These are phyloP conservation scores for Agrochola lota DNA, from an alignment of 2,888 invertebrate genomes.

Conservation along the genomic window DNA sequence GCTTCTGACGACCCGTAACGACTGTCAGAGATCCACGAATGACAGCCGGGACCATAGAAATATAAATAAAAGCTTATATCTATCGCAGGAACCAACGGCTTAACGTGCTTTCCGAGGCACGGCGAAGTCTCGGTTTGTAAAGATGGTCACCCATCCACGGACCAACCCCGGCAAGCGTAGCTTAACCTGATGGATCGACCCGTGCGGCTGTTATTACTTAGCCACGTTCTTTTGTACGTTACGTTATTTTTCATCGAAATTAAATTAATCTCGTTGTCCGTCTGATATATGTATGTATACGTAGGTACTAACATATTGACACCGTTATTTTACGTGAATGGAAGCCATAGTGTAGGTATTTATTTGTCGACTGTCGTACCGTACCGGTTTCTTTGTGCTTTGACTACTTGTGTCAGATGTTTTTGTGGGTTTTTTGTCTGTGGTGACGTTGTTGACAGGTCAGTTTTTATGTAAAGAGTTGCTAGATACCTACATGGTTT, in stretches of 20 bases:
- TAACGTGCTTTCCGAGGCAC: too few relatives aligned
- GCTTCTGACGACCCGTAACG: too few relatives aligned
- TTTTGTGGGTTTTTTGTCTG: slow-evolving; percentile 6
- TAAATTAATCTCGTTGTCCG: slow-evolving; percentile 27
- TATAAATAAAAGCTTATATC: too few relatives aligned
- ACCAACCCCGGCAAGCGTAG: too few relatives aligned
- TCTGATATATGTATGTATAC: neutral
- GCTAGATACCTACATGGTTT: neutral
- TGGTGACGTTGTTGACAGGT: slow-evolving; percentile 20
- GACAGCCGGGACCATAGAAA: too few relatives aligned
- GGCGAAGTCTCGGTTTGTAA: too few relatives aligned
- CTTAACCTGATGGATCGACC: too few relatives aligned
- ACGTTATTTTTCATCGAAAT: neutral
- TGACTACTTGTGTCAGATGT: slow-evolving; percentile 5
- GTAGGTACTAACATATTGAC: slow-evolving; percentile 7
- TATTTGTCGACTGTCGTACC: neutral
- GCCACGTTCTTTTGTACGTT: neutral
- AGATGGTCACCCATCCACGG: too few relatives aligned
- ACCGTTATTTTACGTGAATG: slow-evolving; percentile 41
- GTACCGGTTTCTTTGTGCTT: slow-evolving; percentile 23
- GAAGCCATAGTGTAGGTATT: slow-evolving; percentile 31
- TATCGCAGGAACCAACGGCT: too few relatives aligned
- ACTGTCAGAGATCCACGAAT: too few relatives aligned
- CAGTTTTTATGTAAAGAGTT: slow-evolving; percentile 14
- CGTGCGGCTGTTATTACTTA: too few relatives aligned